phyloP scores from a whole-genome alignment of 1,140 invertebrate species.

The Onthophagus taurus region DNA sequence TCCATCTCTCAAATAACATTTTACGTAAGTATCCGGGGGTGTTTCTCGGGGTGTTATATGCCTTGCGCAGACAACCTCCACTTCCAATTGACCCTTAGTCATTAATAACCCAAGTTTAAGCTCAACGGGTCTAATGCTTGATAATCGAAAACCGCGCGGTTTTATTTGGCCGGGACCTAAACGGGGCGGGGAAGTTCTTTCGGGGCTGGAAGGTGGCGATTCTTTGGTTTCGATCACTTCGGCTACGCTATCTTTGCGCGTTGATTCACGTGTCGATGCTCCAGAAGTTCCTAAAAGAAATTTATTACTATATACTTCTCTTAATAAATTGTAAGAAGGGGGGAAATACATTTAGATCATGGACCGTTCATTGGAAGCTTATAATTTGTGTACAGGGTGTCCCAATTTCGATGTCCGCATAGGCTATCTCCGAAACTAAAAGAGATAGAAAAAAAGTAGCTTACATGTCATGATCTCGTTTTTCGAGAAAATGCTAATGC shows the following conservation, averaged over 20 bases:
- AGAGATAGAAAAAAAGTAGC: no score
- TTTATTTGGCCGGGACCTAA: conserved; percentile 70
- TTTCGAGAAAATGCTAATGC: no score
- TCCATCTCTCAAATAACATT: conserved; percentile 83
- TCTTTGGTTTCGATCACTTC: conserved; percentile 34
- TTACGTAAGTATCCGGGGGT: conserved; percentile 80
- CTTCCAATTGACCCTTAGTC: conserved; percentile 83
- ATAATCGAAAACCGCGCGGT: conserved; percentile 58
- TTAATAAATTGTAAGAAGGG: no score
- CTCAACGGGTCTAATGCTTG: conserved; percentile 62
- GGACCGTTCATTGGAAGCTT: no score
- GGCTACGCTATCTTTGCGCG: conserved; percentile 31
- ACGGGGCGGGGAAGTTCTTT: conserved; percentile 34
- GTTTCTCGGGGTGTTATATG: conserved; percentile 43
- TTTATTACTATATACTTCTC: no score
- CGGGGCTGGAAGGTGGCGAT: conserved; percentile 41
- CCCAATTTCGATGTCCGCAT: no score
- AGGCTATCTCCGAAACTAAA: no score
- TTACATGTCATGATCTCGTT: no score
- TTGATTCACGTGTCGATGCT: conserved; percentile 21
- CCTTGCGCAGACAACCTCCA: conserved; percentile 59
- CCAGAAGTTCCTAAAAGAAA: no score
- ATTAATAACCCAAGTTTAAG: conserved; percentile 80
- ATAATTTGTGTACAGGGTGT: no score
- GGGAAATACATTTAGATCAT: no score